Conservation (phyloP, 2,888 invertebrate genomes). For the Diadegma fenestrale region DNA sequence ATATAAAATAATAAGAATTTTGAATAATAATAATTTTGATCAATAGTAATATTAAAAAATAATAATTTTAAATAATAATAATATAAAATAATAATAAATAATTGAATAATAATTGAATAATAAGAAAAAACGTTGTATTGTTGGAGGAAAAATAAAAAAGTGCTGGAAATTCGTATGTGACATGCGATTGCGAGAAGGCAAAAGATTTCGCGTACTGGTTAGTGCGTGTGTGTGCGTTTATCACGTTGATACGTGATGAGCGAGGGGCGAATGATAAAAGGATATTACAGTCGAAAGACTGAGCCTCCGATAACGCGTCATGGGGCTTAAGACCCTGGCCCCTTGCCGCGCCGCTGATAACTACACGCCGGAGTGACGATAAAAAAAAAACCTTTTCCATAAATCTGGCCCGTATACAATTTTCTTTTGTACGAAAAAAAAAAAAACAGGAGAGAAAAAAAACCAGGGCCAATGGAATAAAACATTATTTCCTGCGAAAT, state of each 20-base stretch:
- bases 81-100: too few species aligned
- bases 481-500: too few species aligned
- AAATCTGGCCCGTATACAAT: constrained; percentile 11
- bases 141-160: background rate
- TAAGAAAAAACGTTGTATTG: background rate
- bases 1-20: too few species aligned
- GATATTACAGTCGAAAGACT: constrained; percentile 48
- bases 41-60: too few species aligned
- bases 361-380: constrained; percentile 38
- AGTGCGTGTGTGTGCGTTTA: constrained; percentile 38
- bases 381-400: constrained; percentile 36
- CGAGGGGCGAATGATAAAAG: constrained; percentile 62
- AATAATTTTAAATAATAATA: too few species aligned
- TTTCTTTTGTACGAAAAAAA: background rate
- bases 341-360: constrained; percentile 34
- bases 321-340: constrained; percentile 38
- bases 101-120: too few species aligned
- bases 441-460: background rate
- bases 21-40: too few species aligned
- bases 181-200: constrained; percentile 14
- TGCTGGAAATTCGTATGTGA: constrained; percentile 29
- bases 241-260: constrained; percentile 43
- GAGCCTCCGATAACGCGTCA: constrained; percentile 55
- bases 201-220: too few species aligned
- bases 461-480: background rate